Percentiles rank a stretch among this genome's conserved stretches.
Evolutionary conservation across 2,113 vertebrate genomes (phyloP).

Genomic region (Pangasianodon gigas): DNA sequence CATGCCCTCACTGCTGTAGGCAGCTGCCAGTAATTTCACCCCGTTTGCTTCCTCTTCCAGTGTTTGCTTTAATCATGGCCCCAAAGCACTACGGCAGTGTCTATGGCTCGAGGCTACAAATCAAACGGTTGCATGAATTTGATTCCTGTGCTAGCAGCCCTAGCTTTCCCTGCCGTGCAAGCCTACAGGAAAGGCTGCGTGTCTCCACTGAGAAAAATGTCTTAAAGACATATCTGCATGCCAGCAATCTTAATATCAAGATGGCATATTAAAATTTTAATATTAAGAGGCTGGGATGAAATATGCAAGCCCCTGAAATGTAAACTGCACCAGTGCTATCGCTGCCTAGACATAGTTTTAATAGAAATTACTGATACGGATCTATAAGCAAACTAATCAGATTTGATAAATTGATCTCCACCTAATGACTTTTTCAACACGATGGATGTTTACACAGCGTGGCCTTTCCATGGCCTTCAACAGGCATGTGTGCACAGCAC

Average conservation of each 20-base stretch:
- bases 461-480: slow-evolving; percentile 40
- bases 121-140: slow-evolving; percentile 13
- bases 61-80: slow-evolving; percentile 63
- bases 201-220: background rate
- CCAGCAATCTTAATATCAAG: background rate
- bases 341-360: slow-evolving; percentile 4
- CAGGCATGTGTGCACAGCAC: slow-evolving; percentile 36
- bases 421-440: slow-evolving; percentile 64
- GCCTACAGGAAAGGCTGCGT: background rate
- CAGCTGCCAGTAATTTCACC: slow-evolving; percentile 61
- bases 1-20: slow-evolving; percentile 39
- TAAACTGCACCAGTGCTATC: slow-evolving; percentile 3
- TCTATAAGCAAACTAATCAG: slow-evolving; percentile 56
- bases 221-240: background rate
- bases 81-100: slow-evolving; percentile 38
- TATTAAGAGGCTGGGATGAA: slow-evolving; percentile 13
- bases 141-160: slow-evolving; percentile 38
- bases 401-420: slow-evolving; percentile 63
- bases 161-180: background rate
- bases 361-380: slow-evolving; percentile 29
- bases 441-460: slow-evolving; percentile 53
- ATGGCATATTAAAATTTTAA: background rate
- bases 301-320: slow-evolving; percentile 2
- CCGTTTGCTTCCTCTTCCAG: slow-evolving; percentile 59
- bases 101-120: slow-evolving; percentile 39